phyloP scores from a whole-genome alignment of 2,113 vertebrate genomes.

The Scophthalmus maximus region DNA sequence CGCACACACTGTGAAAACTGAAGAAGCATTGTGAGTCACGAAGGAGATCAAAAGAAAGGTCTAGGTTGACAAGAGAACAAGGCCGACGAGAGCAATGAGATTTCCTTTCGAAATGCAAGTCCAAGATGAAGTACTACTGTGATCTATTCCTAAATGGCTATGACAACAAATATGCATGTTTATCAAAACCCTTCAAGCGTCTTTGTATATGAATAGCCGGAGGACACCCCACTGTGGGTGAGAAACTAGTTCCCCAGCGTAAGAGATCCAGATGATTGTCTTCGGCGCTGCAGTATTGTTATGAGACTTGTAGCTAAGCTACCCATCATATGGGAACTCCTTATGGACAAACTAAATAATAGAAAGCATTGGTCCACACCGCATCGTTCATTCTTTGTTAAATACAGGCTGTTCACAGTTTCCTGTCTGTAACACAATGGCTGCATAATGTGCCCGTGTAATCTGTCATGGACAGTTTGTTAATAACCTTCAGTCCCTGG shows the following conservation, averaged over 20 bases:
- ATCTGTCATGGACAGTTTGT: conserved; percentile 37
- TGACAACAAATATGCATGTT: conserved; percentile 82
- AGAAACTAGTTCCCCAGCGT: conserved; percentile 82
- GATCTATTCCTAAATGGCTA: conserved; percentile 81
- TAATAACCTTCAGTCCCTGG: conserved; percentile 30
- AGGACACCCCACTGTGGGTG: conserved; percentile 85
- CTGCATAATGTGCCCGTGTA: conserved; percentile 42
- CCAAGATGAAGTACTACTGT: conserved; percentile 85
- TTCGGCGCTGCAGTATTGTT: conserved; percentile 86
- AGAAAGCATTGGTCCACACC: conserved; percentile 34
- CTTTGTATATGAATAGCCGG: conserved; percentile 82
- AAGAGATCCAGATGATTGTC: conserved; percentile 93
- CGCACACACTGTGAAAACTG: conserved; percentile 81
- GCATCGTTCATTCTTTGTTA: conserved; percentile 34
- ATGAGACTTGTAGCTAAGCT: conserved; percentile 87
- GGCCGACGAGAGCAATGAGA: conserved; percentile 61
- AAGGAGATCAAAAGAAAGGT: conserved; percentile 76
- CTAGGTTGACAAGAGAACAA: conserved; percentile 62
- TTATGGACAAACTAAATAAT: conserved; percentile 55
- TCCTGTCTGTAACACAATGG: conserved; percentile 20
- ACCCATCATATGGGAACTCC: conserved; percentile 87
- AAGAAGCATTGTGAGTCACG: conserved; percentile 84
- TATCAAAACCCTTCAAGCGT: conserved; percentile 88
- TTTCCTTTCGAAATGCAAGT: conserved; percentile 86
- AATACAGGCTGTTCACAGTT: conserved; percentile 6